Percentiles rank a stretch among this genome's conserved stretches.
phyloP scores from a whole-genome alignment of 1,140 invertebrate species.

The Zaprionus tsacasi region DNA sequence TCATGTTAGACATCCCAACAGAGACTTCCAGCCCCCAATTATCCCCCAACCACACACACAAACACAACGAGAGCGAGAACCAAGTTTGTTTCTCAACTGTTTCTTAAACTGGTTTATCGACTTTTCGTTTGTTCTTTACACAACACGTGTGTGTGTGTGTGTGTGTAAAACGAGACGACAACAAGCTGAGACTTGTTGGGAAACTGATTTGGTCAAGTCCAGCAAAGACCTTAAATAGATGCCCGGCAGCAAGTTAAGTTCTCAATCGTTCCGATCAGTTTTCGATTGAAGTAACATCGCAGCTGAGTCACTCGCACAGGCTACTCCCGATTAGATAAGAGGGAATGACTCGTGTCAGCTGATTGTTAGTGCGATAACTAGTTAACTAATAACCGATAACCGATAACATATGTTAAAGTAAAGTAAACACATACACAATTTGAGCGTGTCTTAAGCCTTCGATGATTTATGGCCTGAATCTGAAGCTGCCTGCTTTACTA shows the following conservation, averaged over 20 bases:
- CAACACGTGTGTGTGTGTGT: slow-evolving; percentile 3
- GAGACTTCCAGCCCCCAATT: not conserved
- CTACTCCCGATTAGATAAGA: slow-evolving; percentile 35
- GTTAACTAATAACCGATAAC: not conserved
- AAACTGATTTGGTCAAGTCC: slow-evolving; percentile 36
- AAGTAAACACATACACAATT: not conserved
- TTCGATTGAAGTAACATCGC: not conserved
- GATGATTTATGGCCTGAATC: slow-evolving; percentile 1
- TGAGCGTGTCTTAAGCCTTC: not conserved
- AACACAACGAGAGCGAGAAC: not conserved
- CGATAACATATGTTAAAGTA: not conserved
- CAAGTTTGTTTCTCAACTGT: slow-evolving; percentile 52
- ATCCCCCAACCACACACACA: not conserved
- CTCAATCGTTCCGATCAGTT: not conserved
- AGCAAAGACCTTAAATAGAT: slow-evolving; percentile 5
- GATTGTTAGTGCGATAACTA: slow-evolving; percentile 31
- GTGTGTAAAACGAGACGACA: not conserved
- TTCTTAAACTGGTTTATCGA: slow-evolving; percentile 78
- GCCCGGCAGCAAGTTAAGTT: slow-evolving; percentile 15
- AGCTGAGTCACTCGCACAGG: slow-evolving; percentile 24
- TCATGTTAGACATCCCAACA: slow-evolving; percentile 4
- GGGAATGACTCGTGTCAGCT: slow-evolving; percentile 32
- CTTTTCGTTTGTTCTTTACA: slow-evolving; percentile 61
- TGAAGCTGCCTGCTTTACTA: not conserved
- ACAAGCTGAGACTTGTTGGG: slow-evolving; percentile 23